Evolutionary conservation across 1,140 invertebrate genomes (phyloP).

Genomic region (Ceratina japonica): DNA sequence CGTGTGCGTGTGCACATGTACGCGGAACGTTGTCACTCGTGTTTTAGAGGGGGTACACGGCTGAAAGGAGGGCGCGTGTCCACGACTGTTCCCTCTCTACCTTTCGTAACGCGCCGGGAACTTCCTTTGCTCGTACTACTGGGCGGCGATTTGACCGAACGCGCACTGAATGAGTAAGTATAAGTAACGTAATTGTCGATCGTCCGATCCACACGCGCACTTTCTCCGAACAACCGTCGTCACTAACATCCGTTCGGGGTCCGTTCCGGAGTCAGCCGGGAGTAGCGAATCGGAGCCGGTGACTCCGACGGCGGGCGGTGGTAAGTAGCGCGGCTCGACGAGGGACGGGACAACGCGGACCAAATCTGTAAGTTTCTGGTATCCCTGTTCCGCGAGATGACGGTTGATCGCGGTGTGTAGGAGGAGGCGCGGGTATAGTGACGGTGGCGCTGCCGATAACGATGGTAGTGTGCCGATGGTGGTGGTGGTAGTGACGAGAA

Average conservation of each 20-base stretch:
- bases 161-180: background rate
- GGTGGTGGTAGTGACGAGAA: conserved; percentile 59
- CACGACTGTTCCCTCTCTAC: conserved; percentile 39
- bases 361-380: conserved; percentile 55
- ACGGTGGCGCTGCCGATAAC: conserved; percentile 60
- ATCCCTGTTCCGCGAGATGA: conserved; percentile 63
- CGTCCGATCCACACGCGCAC: conserved; percentile 29
- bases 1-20: conserved; percentile 57
- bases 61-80: conserved; percentile 15
- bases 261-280: conserved; percentile 8
- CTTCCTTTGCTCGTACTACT: conserved; percentile 21
- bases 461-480: conserved; percentile 63
- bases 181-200: no score
- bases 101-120: conserved; percentile 24
- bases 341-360: conserved; percentile 66
- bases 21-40: conserved; percentile 39
- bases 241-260: conserved; percentile 13
- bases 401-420: conserved; percentile 61
- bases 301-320: background rate
- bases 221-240: background rate
- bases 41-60: conserved; percentile 12
- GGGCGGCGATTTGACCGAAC: background rate
- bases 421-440: conserved; percentile 59
- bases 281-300: background rate
- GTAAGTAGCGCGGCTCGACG: conserved; percentile 37